These are phyloP conservation scores for Lissocephala sabroskyi DNA, from an alignment of 2,888 invertebrate genomes.

Conservation along the genomic window DNA sequence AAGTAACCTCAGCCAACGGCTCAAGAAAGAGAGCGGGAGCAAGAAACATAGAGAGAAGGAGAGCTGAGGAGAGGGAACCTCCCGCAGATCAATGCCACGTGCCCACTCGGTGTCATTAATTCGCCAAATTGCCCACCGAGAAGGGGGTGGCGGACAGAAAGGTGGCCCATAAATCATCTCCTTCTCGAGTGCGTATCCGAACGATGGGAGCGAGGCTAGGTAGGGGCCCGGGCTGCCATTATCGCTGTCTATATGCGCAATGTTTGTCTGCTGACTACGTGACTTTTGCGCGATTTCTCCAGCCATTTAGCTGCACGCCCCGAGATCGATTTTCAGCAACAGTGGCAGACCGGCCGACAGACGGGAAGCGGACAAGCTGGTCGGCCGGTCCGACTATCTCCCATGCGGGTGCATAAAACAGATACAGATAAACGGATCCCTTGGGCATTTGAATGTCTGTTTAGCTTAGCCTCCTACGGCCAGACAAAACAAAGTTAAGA, in stretches of 20 bases:
- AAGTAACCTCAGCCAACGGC: no score
- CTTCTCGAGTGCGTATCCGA: conserved; percentile 5
- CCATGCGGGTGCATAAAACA: conserved; percentile 38
- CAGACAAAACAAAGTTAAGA: conserved; percentile 47
- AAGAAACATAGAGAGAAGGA: no score
- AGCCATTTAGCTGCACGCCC: conserved; percentile 5
- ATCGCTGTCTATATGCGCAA: conserved; percentile 53
- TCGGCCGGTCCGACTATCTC: conserved; percentile 3
- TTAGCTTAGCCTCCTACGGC: conserved; percentile 10
- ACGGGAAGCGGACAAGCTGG: conserved; percentile 4
- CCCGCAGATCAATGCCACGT: conserved; percentile 28
- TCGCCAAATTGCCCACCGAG: conserved; percentile 14
- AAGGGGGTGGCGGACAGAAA: no score
- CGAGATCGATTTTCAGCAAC: conserved; percentile 51
- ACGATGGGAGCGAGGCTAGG: neutral
- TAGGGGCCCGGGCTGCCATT: conserved; percentile 14
- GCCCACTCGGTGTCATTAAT: conserved; percentile 13
- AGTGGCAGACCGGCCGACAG: conserved; percentile 8
- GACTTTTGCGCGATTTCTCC: conserved; percentile 50
- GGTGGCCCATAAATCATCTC: conserved; percentile 1
- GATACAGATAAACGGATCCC: conserved; percentile 22
- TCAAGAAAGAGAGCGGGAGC: no score
- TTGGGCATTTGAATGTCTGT: neutral
- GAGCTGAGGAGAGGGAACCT: neutral
- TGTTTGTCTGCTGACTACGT: conserved; percentile 49